Evolutionary conservation across 2,797 vertebrate genomes (phyloP), one percentile per base, ranked within the genome.

Genomic region (Chiroxiphia lanceolata): DNA sequence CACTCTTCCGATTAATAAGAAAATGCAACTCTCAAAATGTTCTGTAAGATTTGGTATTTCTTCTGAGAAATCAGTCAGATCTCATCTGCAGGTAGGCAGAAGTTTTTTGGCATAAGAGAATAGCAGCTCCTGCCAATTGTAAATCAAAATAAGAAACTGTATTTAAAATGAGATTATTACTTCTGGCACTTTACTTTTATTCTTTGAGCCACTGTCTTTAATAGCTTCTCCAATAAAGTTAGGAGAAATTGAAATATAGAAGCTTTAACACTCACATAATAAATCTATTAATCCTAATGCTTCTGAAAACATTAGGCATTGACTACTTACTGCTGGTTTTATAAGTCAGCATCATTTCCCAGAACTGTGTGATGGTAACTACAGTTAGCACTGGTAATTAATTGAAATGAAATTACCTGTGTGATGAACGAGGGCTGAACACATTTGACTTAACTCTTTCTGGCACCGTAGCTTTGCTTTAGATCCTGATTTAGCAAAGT

Each of bases 91-190:
- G 94, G 89, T 95, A 88, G 60, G 70, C n/a, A 81, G 89, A 51
- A 81, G 36, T 21, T 72, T 90, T 82, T 74, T 90, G 76, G 57
- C 26, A 25, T 69, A 84, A 65, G 10, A 76, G 57, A 67, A 33
- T 3, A 75, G 36, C 47, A 80, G 42, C 16, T 54, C 44, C 31
- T 95, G 74, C 89, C 26, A 33, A 71, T 33, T 63, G 33, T 89
- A 92, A 90, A 93, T 83, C 45, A 76, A 63, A 70, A 96, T 80
- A 95, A 67, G 74, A 84, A 95, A 83, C 48, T 90, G 91, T 60
- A 75, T 91, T 94, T 88, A 69, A 88, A 94, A 83, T 70, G 0
- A 23, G 60, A 68, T 93, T 93, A 87, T 71, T 95, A 59, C 57
- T 71, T 88, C 42, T 47, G 74, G 76, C 59, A 63, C 57, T 83